These are phyloP conservation scores for Enteromius paludinosus DNA, from an alignment of 2,797 vertebrate genomes.

Conservation along the genomic window DNA sequence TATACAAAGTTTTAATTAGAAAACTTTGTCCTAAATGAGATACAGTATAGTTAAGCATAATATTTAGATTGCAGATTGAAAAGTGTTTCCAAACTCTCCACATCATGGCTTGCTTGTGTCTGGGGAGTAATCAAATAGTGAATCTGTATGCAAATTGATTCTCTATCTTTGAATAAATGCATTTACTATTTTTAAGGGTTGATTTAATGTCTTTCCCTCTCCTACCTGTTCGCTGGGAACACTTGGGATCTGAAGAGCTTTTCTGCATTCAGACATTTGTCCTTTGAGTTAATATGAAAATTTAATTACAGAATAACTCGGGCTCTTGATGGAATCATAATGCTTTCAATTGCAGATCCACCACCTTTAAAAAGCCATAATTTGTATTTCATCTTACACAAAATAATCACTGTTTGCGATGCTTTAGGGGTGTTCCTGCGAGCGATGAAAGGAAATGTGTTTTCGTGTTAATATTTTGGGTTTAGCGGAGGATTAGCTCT, in stretches of 20 bases:
- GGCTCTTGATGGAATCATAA: slow-evolving; percentile 68
- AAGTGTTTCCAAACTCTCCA: slow-evolving; percentile 67
- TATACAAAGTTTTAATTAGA: slow-evolving; percentile 59
- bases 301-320: slow-evolving; percentile 67
- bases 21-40: slow-evolving; percentile 59
- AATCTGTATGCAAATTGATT: slow-evolving; percentile 74
- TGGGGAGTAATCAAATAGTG: slow-evolving; percentile 68
- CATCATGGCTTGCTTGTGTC: slow-evolving; percentile 63
- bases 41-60: slow-evolving; percentile 60
- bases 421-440: slow-evolving; percentile 39
- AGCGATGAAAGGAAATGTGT: slow-evolving; percentile 55
- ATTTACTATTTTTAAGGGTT: slow-evolving; percentile 66
- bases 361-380: slow-evolving; percentile 58
- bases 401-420: slow-evolving; percentile 58
- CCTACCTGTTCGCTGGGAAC: slow-evolving; percentile 65
- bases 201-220: slow-evolving; percentile 67
- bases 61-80: slow-evolving; percentile 64
- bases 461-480: slow-evolving; percentile 55
- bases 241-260: slow-evolving; percentile 61
- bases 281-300: slow-evolving; percentile 68
- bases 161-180: slow-evolving; percentile 70
- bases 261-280: slow-evolving; percentile 61
- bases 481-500: slow-evolving; percentile 53
- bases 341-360: slow-evolving; percentile 56
- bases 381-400: slow-evolving; percentile 62